Evolutionary conservation across 2,113 vertebrate species (phyloP), one percentile per base, ranked within the genome.

Genomic region (Lagopus muta): DNA sequence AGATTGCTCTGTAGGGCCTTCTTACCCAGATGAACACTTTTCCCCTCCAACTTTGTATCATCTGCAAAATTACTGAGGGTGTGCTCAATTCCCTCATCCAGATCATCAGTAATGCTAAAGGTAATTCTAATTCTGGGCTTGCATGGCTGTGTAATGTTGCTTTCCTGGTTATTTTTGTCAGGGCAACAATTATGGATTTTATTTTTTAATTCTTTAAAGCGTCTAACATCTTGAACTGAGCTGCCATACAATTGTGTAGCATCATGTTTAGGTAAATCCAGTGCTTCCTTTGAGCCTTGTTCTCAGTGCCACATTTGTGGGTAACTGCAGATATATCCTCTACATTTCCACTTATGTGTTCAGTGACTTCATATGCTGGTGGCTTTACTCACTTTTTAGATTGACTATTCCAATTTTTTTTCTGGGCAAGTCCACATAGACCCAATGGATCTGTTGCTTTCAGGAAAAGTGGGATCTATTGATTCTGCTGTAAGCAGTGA

Each of bases 181-280:
- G 38, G 28, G 14, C 47, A 71, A 22, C 6, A 34, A 28, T 7
- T 64, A 25, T 11, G 11, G 28, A 20, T 64, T 60, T 60, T 60
- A 21, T 57, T 82, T 22, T 72, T 7, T 32, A 27, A 4, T 34
- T 62, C 25, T 74, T 80, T 40, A 8, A 75, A 55, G 38, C 34
- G 7, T 78, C 34, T 40, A 11, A 36, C 18, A 78, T 21, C 34
- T 47, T 72, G 42, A 74, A 62, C 20, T 38, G 30, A 83, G 18
- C 34, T 55, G 24, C 17, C 15, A 9, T 0, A 0, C 47, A 21
- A 17, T 5, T 67, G 27, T 17, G 28, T 34, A 38, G 32, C 8
- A 47, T 12, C 20, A 34, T 18, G n/a, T 57, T 32, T 20, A 27
- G 66, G 65, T 78, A 67, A 74, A 86, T 50, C 15, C 55, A 34